Percentiles rank a stretch among this genome's conserved stretches.
Evolutionary conservation across 2,113 vertebrate species (phyloP).

Genomic region (Pontoporia blainvillei): DNA sequence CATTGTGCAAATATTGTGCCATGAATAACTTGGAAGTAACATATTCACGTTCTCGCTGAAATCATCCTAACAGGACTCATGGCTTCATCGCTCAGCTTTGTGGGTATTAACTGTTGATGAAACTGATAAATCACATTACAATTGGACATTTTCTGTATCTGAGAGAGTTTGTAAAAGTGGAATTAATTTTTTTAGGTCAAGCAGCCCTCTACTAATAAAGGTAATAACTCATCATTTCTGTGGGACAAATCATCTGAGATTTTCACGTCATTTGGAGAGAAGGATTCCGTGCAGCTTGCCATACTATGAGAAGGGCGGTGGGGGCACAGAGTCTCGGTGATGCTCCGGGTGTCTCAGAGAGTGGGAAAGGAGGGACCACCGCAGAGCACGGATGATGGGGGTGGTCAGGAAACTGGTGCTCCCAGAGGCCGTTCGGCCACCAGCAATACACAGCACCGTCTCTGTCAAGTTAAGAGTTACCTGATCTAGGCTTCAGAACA

Average conservation of each 20-base stretch:
- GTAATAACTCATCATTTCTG: constrained; percentile 26
- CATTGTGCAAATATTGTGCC: not conserved
- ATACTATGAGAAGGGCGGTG: not conserved
- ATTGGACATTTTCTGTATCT: not conserved
- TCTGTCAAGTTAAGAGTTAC: not conserved
- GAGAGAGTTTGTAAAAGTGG: not conserved
- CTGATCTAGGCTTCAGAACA: not conserved
- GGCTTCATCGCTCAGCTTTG: not conserved
- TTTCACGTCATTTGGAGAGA: not conserved
- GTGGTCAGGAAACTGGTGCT: not conserved
- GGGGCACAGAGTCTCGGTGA: not conserved
- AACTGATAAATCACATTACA: constrained; percentile 42
- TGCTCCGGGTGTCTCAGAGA: not conserved
- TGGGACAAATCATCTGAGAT: not conserved
- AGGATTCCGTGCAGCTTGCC: not conserved
- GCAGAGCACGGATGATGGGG: not conserved
- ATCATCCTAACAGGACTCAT: not conserved
- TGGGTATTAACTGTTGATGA: constrained; percentile 9
- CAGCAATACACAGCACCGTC: not conserved
- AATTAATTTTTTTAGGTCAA: constrained; percentile 41
- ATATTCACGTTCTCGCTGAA: not conserved
- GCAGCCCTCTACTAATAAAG: not conserved
- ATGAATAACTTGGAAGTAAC: not conserved
- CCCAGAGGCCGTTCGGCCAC: not conserved
- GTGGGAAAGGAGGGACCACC: not conserved